Evolutionary conservation across 2,797 vertebrate species (phyloP).

Genomic region (Phoebastria nigripes): DNA sequence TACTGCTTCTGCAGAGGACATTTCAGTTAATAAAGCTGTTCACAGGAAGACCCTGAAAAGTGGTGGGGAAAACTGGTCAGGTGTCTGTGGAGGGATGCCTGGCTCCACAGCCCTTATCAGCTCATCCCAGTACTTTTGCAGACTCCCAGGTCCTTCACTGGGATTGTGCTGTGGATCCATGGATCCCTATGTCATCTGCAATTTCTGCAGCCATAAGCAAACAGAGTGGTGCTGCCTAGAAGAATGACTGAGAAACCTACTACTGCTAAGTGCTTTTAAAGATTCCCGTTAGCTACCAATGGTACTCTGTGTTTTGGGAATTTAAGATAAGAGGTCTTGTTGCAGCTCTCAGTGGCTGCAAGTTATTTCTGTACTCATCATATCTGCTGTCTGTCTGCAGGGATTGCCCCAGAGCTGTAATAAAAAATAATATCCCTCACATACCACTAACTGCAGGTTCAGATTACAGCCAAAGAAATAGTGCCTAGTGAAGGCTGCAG

Average conservation of each 20-base stretch:
- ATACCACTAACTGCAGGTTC: not conserved
- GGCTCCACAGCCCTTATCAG: not conserved
- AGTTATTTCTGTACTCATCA: not conserved
- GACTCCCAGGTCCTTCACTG: not conserved
- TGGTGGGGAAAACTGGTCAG: not conserved
- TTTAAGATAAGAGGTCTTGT: not conserved
- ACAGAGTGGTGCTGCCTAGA: not conserved
- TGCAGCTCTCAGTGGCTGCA: not conserved
- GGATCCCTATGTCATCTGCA: not conserved
- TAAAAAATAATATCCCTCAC: not conserved
- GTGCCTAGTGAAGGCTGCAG: not conserved
- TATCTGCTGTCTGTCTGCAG: not conserved
- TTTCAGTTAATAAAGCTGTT: not conserved
- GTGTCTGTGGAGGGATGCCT: not conserved
- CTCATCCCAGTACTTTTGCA: not conserved
- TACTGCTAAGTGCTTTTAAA: not conserved
- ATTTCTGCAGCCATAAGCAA: not conserved
- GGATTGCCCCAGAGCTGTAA: not conserved
- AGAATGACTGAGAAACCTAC: not conserved
- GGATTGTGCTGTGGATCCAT: not conserved
- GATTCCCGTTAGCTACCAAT: not conserved
- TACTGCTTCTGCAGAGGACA: not conserved
- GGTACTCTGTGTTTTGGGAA: not conserved
- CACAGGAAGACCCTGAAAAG: not conserved
- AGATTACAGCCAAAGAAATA: not conserved